Evolutionary conservation across 1,140 invertebrate species (phyloP).

Genomic region (Cherax destructor): DNA sequence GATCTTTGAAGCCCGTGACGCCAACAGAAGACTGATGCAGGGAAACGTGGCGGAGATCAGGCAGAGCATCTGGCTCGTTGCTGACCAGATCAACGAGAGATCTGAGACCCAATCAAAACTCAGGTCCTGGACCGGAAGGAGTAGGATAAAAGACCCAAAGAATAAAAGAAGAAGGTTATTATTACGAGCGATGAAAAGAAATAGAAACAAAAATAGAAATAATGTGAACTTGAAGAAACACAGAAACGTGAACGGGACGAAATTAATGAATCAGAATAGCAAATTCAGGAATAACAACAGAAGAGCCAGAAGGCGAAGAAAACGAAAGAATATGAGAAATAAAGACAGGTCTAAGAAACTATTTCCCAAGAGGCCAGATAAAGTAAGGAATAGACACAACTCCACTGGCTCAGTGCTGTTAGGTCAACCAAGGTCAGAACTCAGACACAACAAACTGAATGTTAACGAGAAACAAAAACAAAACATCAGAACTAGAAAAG

Average conservation of each 20-base stretch:
- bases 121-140: neutral
- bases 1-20: neutral
- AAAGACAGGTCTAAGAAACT: neutral
- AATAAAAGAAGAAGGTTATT: neutral
- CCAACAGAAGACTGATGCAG: conserved; percentile 10
- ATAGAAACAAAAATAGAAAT: neutral
- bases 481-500: neutral
- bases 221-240: neutral
- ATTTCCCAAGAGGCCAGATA: neutral
- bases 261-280: neutral
- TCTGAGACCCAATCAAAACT: neutral
- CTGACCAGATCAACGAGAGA: neutral
- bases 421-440: too few relatives aligned
- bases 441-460: too few relatives aligned
- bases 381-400: neutral
- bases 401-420: neutral
- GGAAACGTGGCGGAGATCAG: conserved; percentile 3
- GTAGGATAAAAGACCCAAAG: neutral
- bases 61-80: conserved; percentile 8
- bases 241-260: neutral
- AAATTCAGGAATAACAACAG: neutral
- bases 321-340: neutral
- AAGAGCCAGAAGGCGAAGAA: neutral
- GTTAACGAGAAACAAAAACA: neutral
- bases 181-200: neutral